Percentiles rank a stretch among this genome's conserved stretches.
Evolutionary conservation across 2,797 vertebrate genomes (phyloP).

Genomic region (Pangasius djambal): DNA sequence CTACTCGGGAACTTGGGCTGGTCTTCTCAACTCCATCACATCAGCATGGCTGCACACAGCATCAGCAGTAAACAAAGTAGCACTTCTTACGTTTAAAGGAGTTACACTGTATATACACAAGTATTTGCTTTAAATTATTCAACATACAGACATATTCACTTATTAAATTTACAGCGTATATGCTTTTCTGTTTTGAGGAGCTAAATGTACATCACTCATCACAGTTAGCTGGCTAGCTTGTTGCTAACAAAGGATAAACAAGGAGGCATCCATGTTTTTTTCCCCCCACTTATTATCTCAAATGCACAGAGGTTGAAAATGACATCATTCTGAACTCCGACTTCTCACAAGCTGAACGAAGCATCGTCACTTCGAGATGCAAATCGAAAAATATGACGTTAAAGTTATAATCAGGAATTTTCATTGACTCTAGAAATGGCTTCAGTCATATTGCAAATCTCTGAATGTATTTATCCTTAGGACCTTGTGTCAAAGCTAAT

Average conservation of each 20-base stretch:
- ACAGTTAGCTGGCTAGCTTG: not conserved
- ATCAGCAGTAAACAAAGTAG: not conserved
- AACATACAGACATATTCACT: not conserved
- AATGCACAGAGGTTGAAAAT: not conserved
- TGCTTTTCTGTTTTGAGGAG: not conserved
- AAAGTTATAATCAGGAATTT: not conserved
- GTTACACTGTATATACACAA: not conserved
- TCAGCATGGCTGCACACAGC: not conserved
- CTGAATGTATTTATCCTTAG: not conserved
- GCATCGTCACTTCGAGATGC: not conserved
- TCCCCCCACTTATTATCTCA: too few relatives aligned
- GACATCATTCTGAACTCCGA: not conserved
- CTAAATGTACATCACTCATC: not conserved
- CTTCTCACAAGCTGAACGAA: not conserved
- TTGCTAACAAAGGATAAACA: too few relatives aligned
- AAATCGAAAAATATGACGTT: not conserved
- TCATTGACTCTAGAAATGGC: not conserved
- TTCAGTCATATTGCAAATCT: not conserved
- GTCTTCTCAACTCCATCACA: not conserved
- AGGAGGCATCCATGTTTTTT: too few relatives aligned
- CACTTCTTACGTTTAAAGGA: not conserved
- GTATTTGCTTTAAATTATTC: not conserved
- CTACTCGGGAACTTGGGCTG: not conserved
- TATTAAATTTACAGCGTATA: not conserved
- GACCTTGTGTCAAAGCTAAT: not conserved